Base-by-base conservation (phyloP, 2,888 invertebrate genomes). In the Siphonodentalium dalli region DNA sequence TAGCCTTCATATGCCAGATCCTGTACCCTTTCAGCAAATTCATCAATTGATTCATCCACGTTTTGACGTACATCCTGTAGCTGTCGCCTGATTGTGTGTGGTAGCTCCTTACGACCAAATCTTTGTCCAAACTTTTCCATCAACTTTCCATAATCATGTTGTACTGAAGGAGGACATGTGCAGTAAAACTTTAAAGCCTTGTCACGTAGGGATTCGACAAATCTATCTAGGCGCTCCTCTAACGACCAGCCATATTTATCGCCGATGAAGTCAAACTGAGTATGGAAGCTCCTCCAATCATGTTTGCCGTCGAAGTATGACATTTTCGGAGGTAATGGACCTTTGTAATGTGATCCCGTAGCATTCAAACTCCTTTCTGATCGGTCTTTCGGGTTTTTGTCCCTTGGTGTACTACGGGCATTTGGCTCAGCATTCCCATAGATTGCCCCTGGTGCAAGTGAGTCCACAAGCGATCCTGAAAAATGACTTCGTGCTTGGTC, bases 131-230 rank as follows among this genome's bases (percentile, higher is more conserved):
- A 23, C 13, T 48, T 48, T 11, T 29, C 23, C 6, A 23, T 24
- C 7, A 48, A 15, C 9, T 21, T 0, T 24, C 13, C 20, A 27
- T 9, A 46, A 27, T 37, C 15, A 2, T 4, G 35, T 6, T 26
- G 40, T 5, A 48, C 40, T 5, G 29, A 29, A n/a, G n/a, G 6
- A 5, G 27, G n/a, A 20, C 40, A 21, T 29, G 48, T 40, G 18
- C 26, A 34, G 11, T 28, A 38, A 24, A 15, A 48, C n/a, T 40
- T 48, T 40, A 41, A 24, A 3, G 48, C 48, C 29, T 48, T 40
- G 33, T 48, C 48, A 7, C 41, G 40, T 4, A 48, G 33, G 15
- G n/a, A 33, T 33, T 40, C 18, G 18, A 48, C 28, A 9, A 48
- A 29, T 9, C 27, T 8, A 23, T 41, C 48, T 13, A 40, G 39